Percentiles rank a stretch among this genome's conserved stretches.
Conservation (phyloP, 2,113 vertebrate genomes). For the Acanthochromis polyacanthus region DNA sequence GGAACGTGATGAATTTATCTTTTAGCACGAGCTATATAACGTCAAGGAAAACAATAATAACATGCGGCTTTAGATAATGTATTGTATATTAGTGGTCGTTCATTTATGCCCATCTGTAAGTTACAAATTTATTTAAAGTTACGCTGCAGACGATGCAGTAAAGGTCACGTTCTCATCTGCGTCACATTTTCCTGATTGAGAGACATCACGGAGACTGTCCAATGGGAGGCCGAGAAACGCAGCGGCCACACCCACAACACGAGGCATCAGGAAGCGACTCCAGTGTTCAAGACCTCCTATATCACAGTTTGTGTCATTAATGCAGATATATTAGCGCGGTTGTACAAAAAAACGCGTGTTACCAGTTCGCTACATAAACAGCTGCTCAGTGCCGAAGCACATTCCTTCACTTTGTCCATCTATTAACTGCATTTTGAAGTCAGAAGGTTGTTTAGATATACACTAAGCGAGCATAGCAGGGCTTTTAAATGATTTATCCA, state of each 20-base stretch:
- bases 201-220: constrained; percentile 54
- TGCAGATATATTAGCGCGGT: neutral
- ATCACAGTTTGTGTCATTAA: neutral
- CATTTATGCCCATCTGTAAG: neutral
- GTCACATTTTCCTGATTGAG: constrained; percentile 82
- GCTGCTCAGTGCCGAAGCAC: accelerated
- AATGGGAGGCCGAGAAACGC: constrained; percentile 51
- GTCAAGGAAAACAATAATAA: neutral
- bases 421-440: neutral
- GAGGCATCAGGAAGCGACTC: constrained; percentile 71
- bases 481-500: neutral
- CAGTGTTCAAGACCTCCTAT: neutral
- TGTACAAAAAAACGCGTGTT: neutral
- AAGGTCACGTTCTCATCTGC: constrained; percentile 83
- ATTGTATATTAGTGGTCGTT: neutral
- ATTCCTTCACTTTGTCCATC: neutral
- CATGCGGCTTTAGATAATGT: neutral
- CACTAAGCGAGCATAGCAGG: neutral
- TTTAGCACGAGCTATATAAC: neutral
- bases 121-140: neutral
- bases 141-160: constrained; percentile 64
- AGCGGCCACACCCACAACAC: constrained; percentile 65
- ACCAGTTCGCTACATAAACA: neutral
- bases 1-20: neutral
- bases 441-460: constrained; percentile 9